These are phyloP conservation scores for Lepilemur septentrionalis DNA, from an alignment of 2,797 vertebrate species.

Conservation along the genomic window DNA sequence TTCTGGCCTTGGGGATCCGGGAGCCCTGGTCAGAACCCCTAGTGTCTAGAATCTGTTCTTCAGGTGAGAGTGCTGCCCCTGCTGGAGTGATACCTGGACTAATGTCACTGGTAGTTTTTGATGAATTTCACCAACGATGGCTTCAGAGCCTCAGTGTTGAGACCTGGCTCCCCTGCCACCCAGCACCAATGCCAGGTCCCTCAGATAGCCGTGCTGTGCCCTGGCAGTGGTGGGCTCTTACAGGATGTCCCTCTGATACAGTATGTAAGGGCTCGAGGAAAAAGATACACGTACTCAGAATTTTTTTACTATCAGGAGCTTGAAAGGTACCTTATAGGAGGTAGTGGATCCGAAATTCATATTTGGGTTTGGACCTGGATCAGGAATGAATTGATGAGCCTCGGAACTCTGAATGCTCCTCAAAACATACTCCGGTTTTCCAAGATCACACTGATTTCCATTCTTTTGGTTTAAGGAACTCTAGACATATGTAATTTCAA, in stretches of 20 bases:
- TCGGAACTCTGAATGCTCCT: neutral
- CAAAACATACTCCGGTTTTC: neutral
- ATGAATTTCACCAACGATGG: neutral
- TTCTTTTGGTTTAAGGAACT: neutral
- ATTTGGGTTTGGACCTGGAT: neutral
- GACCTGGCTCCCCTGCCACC: neutral
- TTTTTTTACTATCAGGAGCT: neutral
- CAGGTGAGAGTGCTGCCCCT: neutral
- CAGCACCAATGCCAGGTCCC: fast-evolving
- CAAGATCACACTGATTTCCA: neutral
- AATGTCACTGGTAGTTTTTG: neutral
- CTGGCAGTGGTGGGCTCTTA: neutral
- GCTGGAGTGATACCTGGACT: neutral
- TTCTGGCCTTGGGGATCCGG: neutral
- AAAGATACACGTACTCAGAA: neutral
- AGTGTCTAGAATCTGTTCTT: neutral
- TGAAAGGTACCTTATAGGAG: neutral
- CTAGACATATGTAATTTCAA: neutral
- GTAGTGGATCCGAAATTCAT: neutral
- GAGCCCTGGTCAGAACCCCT: neutral
- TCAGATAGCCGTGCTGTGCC: neutral
- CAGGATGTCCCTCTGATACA: fast-evolving
- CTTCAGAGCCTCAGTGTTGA: neutral
- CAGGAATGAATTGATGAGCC: neutral
- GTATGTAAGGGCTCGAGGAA: neutral